Conservation (phyloP, 1,140 invertebrate species). For the Nilaparvata lugens region DNA sequence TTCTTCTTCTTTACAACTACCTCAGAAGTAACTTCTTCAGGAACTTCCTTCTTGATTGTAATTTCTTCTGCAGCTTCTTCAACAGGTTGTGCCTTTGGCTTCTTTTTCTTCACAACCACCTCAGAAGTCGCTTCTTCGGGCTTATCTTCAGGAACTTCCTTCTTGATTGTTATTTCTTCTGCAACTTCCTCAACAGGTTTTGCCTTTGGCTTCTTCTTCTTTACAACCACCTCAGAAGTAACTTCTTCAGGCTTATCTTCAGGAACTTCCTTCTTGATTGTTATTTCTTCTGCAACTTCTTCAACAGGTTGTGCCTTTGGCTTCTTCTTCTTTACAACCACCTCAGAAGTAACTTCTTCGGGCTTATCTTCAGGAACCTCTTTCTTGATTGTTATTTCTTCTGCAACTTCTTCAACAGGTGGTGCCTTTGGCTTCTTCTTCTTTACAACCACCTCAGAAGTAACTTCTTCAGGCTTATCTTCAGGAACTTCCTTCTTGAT, state of each 20-base stretch:
- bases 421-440: slow-evolving; percentile 34
- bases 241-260: slow-evolving; percentile 27
- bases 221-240: slow-evolving; percentile 32
- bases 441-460: slow-evolving; percentile 30
- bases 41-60: slow-evolving; percentile 30
- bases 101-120: slow-evolving; percentile 34
- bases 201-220: slow-evolving; percentile 30
- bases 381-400: slow-evolving; percentile 38
- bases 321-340: slow-evolving; percentile 34
- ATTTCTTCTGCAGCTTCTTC: slow-evolving; percentile 39
- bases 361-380: slow-evolving; percentile 30
- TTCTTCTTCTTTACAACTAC: slow-evolving; percentile 25
- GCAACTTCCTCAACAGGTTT: slow-evolving; percentile 22
- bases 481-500: slow-evolving; percentile 30
- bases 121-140: slow-evolving; percentile 27
- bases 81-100: slow-evolving; percentile 27
- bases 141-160: slow-evolving; percentile 29
- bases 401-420: slow-evolving; percentile 34
- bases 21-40: slow-evolving; percentile 16
- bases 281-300: slow-evolving; percentile 30
- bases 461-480: slow-evolving; percentile 28
- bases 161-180: slow-evolving; percentile 27
- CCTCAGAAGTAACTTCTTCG: slow-evolving; percentile 34
- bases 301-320: slow-evolving; percentile 17
- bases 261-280: slow-evolving; percentile 25